Conservation (phyloP, 2,797 vertebrate species). For the Lacerta viridis region DNA sequence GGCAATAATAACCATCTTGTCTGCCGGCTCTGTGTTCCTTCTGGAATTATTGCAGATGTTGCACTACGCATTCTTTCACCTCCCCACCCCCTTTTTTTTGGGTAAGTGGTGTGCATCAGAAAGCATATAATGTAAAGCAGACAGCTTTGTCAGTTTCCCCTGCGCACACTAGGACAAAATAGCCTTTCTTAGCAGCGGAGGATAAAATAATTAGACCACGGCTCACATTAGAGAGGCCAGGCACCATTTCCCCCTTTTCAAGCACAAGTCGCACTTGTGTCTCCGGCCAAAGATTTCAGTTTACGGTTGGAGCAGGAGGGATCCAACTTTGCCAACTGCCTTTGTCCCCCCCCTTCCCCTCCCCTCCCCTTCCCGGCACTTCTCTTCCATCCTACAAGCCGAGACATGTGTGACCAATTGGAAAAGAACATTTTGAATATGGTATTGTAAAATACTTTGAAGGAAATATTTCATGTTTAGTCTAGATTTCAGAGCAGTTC, state of each 20-base stretch:
- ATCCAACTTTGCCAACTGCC: slow-evolving; percentile 15
- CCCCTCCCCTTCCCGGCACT: neutral
- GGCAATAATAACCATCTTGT: slow-evolving; percentile 44
- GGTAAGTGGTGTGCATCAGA: slow-evolving; percentile 18
- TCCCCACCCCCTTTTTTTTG: neutral
- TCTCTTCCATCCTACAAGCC: slow-evolving; percentile 6
- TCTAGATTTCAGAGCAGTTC: slow-evolving; percentile 28
- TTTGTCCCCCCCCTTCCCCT: neutral
- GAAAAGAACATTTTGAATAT: slow-evolving; percentile 33
- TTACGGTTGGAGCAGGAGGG: slow-evolving; percentile 22
- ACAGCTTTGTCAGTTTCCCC: slow-evolving; percentile 45
- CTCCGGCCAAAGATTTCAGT: slow-evolving; percentile 5
- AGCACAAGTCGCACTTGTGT: too few species aligned
- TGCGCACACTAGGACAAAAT: slow-evolving; percentile 30
- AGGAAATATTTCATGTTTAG: slow-evolving; percentile 44
- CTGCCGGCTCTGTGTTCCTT: slow-evolving; percentile 19
- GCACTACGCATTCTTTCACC: slow-evolving; percentile 21
- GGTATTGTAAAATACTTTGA: slow-evolving; percentile 34
- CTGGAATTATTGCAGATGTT: slow-evolving; percentile 41
- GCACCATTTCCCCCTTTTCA: neutral
- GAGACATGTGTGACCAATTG: slow-evolving; percentile 33
- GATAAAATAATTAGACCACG: slow-evolving; percentile 37
- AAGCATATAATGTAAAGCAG: slow-evolving; percentile 54
- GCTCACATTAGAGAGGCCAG: neutral
- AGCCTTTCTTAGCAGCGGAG: slow-evolving; percentile 38